Evolutionary conservation across 2,888 invertebrate species (phyloP).

Genomic region (Microctonus aethiopoides): DNA sequence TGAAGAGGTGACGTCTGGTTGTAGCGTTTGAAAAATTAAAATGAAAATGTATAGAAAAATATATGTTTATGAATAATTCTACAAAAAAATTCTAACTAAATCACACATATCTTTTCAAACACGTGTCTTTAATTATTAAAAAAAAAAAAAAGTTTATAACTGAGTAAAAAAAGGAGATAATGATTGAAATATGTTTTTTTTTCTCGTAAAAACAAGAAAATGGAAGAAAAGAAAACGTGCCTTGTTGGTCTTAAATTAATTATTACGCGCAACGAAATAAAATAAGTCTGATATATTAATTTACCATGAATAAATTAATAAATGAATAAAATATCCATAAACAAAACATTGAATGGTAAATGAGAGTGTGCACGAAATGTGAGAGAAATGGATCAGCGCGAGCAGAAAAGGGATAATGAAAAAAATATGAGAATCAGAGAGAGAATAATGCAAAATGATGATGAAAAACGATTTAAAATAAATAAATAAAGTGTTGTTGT

Average conservation of each 20-base stretch:
- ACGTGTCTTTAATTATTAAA: conserved; percentile 21
- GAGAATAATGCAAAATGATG: background rate
- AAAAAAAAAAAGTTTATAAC: background rate
- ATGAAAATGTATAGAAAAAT: background rate
- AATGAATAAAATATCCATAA: background rate
- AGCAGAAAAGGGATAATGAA: background rate
- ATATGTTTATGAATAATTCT: background rate
- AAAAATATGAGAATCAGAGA: background rate
- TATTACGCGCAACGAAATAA: background rate
- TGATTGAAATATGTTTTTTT: background rate
- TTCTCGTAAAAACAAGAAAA: background rate
- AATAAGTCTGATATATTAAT: background rate
- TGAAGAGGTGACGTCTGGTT: conserved; percentile 70
- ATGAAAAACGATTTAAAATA: background rate
- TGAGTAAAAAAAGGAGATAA: background rate
- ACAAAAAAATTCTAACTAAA: conserved; percentile 17
- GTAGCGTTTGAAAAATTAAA: conserved; percentile 68
- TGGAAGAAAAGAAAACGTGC: conserved; percentile 7
- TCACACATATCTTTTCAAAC: background rate
- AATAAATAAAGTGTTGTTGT: background rate
- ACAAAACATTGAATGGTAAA: no score
- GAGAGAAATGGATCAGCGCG: background rate
- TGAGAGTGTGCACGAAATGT: background rate
- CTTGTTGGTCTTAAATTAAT: background rate
- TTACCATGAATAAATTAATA: background rate